Evolutionary conservation across 92 coral and sea anemone genomes (phyloP), one percentile per base, ranked within the genome.

Genomic region (Palythoa heliodiscus): DNA sequence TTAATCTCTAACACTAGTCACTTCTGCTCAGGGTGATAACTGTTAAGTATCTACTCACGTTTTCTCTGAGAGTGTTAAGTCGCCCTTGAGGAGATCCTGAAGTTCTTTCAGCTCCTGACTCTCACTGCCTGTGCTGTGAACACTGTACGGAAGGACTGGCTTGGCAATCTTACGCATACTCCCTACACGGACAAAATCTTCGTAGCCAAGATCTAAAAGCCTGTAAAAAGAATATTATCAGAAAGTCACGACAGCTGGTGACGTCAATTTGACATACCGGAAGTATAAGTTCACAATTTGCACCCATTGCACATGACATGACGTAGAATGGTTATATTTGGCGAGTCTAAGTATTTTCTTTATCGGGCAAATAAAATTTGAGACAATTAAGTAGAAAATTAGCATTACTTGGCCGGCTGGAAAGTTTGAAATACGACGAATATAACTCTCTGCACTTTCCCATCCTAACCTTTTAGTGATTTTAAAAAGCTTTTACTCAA

Each of bases 141-240:
- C 95, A 76, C 97, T 97, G 87, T 88, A 94, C 0, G 99, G 98
- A 14, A 97, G 86, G 23, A 97, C 93, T 19, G 95, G 95, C 39
- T 94, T 97, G 82, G 99, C 99, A 71, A 97, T 97, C 85, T 97
- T 97, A 64, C 98, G 92, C 58, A 97, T 86, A 84, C 99, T 97
- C 40, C 99, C 99, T 77, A 97, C 99, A 4, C 99, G 92, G 9
- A 97, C 98, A 83, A 97, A 97, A 64, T 97, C 98, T 38, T 97
- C 99, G 78, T 90, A 97, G 2, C 97, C 99, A 75, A 97, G 89
- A 17, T 91, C 99, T 11, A 97, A 84, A 35, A 97, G 78, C 23
- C 99, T 97, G 90, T 11, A 74, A 37, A 74, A 37, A 15, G 12
- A 2, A 48, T 22, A 40, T 3, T 7, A 2, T 5, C 7, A 9